Base-by-base conservation (phyloP, 1,140 invertebrate genomes). In the Pseudoatta argentina region DNA sequence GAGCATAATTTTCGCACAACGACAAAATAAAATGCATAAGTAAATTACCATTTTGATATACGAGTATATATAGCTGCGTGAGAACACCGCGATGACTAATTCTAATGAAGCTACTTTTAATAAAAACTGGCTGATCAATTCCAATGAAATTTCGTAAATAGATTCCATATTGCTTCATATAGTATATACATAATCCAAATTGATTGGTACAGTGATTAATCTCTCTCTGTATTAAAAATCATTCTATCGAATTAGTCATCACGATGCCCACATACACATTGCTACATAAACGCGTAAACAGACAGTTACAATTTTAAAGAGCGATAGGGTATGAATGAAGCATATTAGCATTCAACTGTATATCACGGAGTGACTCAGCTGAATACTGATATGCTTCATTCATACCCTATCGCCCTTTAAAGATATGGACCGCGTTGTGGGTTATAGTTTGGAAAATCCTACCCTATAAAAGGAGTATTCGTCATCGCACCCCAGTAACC, bases 321-420 rank as follows among this genome's bases (percentile, higher is more conserved):
- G 30, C 73, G 34, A 59, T 59, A 76, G 77, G 12, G 8, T 4
- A 39, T 79, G 48, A 81, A 71, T 44, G 39, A 44, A 44, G 77
- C 48, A 57, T 57, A 71, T 71, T 10, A 27, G 61, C 53, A 71
- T 16, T 21, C 44, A 66, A 27, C 76, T 34, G 27, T 69, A 69
- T 44, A 55, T 78, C 30, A 69, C 30, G n/a, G n/a, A 69, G 77
- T 81, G 64, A 81, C 64, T 81, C 77, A 57, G 63, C 77, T 71
- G 48, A 44, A 69, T 24, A 51, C 34, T 44, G 57, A 79, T 53
- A 79, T 6, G 44, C 61, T 71, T 55, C 77, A 81, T 81, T 81
- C 64, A 57, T 69, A 53, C 2, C n/a, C 21, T 44, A 75, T 66
- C 59, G 18, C 48, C 48, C 48, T 81, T 81, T 55, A 69, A 81